These are phyloP conservation scores for Bombycilla garrulus DNA, from an alignment of 2,113 vertebrate species.

Conservation along the genomic window DNA sequence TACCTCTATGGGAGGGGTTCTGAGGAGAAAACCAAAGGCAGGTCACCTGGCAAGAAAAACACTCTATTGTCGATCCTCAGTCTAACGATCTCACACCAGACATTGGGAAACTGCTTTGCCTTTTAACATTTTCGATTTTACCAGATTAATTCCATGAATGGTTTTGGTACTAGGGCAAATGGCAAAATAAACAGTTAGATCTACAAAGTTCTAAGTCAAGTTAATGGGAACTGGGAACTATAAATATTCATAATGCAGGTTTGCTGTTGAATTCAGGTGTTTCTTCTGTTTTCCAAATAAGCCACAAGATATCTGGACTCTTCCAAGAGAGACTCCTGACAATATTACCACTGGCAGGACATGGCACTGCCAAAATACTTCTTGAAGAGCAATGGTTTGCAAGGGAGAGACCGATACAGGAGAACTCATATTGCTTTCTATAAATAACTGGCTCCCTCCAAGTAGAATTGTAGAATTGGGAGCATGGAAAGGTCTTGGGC, in stretches of 20 bases:
- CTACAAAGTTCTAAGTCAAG: not conserved
- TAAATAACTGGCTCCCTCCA: not conserved
- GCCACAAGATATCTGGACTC: not conserved
- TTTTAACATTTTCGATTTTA: not conserved
- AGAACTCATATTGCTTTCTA: not conserved
- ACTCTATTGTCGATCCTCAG: not conserved
- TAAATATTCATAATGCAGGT: not conserved
- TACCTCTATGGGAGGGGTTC: not conserved
- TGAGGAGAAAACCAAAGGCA: not conserved
- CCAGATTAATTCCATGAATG: not conserved
- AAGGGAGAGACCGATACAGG: not conserved
- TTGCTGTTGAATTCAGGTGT: not conserved
- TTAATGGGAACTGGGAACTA: not conserved
- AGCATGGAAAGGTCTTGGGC: not conserved
- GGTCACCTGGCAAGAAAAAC: not conserved
- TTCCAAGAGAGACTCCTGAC: not conserved
- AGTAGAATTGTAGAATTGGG: not conserved
- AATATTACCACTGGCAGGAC: not conserved
- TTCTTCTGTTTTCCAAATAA: not conserved
- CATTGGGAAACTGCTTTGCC: not conserved
- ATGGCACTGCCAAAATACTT: not conserved
- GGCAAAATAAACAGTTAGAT: not conserved
- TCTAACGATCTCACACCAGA: not conserved
- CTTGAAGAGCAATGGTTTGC: not conserved
- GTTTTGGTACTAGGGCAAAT: not conserved